phyloP scores from a whole-genome alignment of 2,888 invertebrate genomes.

The Tuta absoluta region DNA sequence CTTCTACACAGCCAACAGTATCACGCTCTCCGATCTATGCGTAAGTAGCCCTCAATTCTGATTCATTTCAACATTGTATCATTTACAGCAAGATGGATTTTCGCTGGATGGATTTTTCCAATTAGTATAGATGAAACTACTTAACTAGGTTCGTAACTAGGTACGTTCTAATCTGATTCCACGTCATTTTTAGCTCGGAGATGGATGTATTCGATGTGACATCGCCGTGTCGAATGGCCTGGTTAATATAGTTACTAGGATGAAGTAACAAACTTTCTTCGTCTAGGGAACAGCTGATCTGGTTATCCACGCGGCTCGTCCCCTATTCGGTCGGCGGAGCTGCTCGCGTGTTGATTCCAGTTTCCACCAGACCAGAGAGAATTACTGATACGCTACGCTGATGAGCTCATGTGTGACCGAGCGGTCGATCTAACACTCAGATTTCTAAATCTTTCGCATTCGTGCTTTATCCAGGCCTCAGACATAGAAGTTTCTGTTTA shows the following conservation, averaged over 20 bases:
- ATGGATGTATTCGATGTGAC: neutral
- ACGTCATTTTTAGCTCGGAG: neutral
- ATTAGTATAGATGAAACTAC: neutral
- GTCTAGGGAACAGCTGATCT: slow-evolving; percentile 66
- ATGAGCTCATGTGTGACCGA: neutral
- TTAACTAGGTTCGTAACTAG: too few species aligned
- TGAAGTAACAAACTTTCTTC: slow-evolving; percentile 58
- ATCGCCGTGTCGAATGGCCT: slow-evolving; percentile 24
- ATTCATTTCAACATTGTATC: neutral
- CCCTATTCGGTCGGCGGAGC: slow-evolving; percentile 9
- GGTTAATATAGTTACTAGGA: slow-evolving; percentile 26
- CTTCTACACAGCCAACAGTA: slow-evolving; percentile 96
- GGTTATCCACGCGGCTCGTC: slow-evolving; percentile 45
- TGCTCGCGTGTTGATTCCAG: slow-evolving; percentile 40
- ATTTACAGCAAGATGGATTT: neutral
- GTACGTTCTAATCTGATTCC: neutral
- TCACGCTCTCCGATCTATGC: slow-evolving; percentile 91
- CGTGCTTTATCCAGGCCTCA: slow-evolving; percentile 1
- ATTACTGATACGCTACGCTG: neutral
- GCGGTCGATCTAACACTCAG: slow-evolving; percentile 42
- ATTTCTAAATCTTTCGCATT: slow-evolving; percentile 60
- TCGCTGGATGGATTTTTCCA: neutral
- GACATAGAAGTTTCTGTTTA: neutral
- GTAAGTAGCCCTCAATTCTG: slow-evolving; percentile 83
- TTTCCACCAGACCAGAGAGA: slow-evolving; percentile 40